Percentiles rank a stretch among this genome's conserved stretches.
These are phyloP conservation scores for Drosophila busckii DNA, from an alignment of 1,140 invertebrate genomes.

Conservation along the genomic window DNA sequence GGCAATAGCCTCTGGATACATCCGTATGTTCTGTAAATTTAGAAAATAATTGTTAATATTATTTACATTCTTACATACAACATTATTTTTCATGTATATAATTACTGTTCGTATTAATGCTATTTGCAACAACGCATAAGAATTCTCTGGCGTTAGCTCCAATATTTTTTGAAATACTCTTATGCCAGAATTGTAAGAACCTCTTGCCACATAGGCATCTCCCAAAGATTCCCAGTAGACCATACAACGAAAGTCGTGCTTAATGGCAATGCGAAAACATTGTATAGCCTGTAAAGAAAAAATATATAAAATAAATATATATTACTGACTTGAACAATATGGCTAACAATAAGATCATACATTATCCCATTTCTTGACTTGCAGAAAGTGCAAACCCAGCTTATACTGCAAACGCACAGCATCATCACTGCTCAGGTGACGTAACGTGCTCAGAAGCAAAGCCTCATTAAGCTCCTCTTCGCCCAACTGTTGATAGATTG, in stretches of 20 bases:
- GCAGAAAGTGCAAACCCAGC: constrained; percentile 87
- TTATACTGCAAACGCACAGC: constrained; percentile 90
- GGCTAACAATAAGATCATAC: constrained; percentile 16
- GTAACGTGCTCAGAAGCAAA: constrained; percentile 83
- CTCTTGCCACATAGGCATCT: constrained; percentile 91
- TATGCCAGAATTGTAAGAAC: constrained; percentile 90
- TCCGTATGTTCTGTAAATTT: constrained; percentile 80
- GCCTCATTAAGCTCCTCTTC: constrained; percentile 85
- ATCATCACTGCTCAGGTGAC: constrained; percentile 79
- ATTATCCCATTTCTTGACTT: constrained; percentile 84
- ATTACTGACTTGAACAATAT: background rate
- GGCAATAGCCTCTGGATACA: constrained; percentile 85
- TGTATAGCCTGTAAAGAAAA: constrained; percentile 82
- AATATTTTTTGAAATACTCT: constrained; percentile 90
- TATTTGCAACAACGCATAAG: constrained; percentile 90
- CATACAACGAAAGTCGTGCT: constrained; percentile 85
- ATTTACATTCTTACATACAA: constrained; percentile 5
- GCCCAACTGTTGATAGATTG: constrained; percentile 84
- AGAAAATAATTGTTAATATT: background rate
- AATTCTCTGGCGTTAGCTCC: constrained; percentile 83
- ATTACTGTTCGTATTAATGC: constrained; percentile 86
- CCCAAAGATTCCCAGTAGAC: constrained; percentile 91
- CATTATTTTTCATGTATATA: too few species aligned
- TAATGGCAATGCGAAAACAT: constrained; percentile 87
- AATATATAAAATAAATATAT: background rate